Evolutionary conservation across 2,888 invertebrate genomes (phyloP).

Genomic region (Harpagoxenus sublaevis): DNA sequence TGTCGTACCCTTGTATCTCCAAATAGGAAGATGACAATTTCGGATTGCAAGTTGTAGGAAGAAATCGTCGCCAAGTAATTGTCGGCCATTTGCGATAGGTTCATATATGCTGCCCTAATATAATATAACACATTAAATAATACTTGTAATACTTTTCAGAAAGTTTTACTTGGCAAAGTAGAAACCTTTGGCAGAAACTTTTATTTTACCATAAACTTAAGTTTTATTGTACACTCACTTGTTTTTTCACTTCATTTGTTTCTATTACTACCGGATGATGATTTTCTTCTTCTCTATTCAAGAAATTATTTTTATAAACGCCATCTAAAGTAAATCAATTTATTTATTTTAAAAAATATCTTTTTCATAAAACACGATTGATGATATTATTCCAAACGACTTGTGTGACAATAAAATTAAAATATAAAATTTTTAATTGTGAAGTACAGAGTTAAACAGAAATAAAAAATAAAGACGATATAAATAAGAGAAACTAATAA

Average conservation of each 20-base stretch:
- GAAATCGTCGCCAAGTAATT: constrained; percentile 81
- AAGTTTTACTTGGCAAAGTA: not conserved
- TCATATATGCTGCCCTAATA: constrained; percentile 58
- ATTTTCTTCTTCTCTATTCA: constrained; percentile 54
- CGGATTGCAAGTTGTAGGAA: constrained; percentile 80
- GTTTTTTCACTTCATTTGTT: constrained; percentile 46
- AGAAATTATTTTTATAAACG: constrained; percentile 12
- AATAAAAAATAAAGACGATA: not conserved
- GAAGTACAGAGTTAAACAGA: not conserved
- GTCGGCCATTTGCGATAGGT: constrained; percentile 74
- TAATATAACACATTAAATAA: constrained; percentile 42
- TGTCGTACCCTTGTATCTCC: constrained; percentile 72
- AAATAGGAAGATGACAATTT: constrained; percentile 70
- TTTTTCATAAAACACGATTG: not conserved
- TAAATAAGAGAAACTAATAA: not conserved
- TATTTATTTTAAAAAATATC: constrained; percentile 6
- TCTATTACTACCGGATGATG: constrained; percentile 62
- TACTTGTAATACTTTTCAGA: not conserved
- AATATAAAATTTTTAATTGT: not conserved
- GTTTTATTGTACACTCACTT: constrained; percentile 28
- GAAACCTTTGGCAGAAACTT: too few species aligned
- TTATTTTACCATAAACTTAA: not conserved
- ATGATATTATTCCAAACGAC: not conserved
- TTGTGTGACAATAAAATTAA: not conserved
- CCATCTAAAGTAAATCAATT: constrained; percentile 10